Percentiles rank a stretch among this genome's conserved stretches.
phyloP scores from a whole-genome alignment of 1,140 invertebrate genomes.

The Ceratosolen fusciceps region DNA sequence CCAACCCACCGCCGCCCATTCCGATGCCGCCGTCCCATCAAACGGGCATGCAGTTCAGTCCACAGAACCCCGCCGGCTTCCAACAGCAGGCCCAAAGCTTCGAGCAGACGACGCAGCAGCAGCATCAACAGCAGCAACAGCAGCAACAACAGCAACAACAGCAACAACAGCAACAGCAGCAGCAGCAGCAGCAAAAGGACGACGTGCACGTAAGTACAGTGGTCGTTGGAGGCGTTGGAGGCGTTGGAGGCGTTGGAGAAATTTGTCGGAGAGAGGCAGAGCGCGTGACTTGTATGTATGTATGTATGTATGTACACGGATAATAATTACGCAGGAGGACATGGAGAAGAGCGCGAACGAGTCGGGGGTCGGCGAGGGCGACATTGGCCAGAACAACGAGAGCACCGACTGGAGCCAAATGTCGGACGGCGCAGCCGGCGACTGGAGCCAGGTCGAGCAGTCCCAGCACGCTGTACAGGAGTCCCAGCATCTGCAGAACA shows the following conservation, averaged over 20 bases:
- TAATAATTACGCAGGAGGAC: constrained; percentile 22
- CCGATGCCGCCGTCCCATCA: constrained; percentile 69
- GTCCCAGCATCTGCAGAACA: constrained; percentile 58
- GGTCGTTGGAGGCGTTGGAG: too few relatives aligned
- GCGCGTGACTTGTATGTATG: too few relatives aligned
- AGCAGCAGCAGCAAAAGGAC: constrained; percentile 17
- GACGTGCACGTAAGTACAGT: constrained; percentile 35
- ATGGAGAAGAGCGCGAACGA: constrained; percentile 21
- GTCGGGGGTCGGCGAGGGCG: constrained; percentile 20
- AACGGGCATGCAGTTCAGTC: constrained; percentile 63
- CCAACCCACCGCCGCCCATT: constrained; percentile 69
- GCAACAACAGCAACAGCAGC: constrained; percentile 31
- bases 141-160: constrained; percentile 12
- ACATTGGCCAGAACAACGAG: constrained; percentile 56
- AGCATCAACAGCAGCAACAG: constrained; percentile 7
- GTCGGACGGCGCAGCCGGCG: constrained; percentile 56
- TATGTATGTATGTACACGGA: too few relatives aligned
- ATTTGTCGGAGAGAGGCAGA: not conserved
- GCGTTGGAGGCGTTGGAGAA: not conserved
- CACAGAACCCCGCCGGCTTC: constrained; percentile 59
- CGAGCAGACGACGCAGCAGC: constrained; percentile 48
- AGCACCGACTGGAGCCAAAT: constrained; percentile 62
- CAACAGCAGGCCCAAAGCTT: constrained; percentile 53
- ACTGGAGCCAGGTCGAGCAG: constrained; percentile 64
- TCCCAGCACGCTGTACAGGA: constrained; percentile 54